These are phyloP conservation scores for Agriopis marginaria DNA, from an alignment of 2,888 invertebrate genomes.

Conservation along the genomic window DNA sequence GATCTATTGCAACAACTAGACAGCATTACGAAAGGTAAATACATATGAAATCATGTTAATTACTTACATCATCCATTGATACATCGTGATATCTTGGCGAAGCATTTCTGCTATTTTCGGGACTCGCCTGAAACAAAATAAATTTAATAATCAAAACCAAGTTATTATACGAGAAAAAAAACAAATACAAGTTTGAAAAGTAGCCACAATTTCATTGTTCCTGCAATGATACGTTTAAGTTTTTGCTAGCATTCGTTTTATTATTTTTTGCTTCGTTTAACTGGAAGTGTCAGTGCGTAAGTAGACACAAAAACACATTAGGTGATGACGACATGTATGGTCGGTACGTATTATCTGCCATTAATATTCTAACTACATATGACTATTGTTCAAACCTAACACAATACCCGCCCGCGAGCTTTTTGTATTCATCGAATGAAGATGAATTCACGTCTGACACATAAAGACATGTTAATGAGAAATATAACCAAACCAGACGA, in stretches of 20 bases:
- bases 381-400: constrained; percentile 74
- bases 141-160: constrained; percentile 14
- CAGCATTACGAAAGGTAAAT: no score
- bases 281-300: constrained; percentile 28
- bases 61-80: constrained; percentile 83
- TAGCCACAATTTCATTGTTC: background rate
- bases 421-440: constrained; percentile 68
- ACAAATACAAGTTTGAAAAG: constrained; percentile 1
- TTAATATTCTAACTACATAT: constrained; percentile 73
- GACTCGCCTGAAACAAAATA: constrained; percentile 80
- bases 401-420: constrained; percentile 70
- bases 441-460: constrained; percentile 69
- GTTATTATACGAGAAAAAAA: background rate
- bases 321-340: constrained; percentile 37
- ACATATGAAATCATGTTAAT: background rate
- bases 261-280: constrained; percentile 17
- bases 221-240: constrained; percentile 8
- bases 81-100: constrained; percentile 82
- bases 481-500: constrained; percentile 55
- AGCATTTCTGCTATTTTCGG: constrained; percentile 83
- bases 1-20: background rate
- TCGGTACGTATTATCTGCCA: constrained; percentile 48
- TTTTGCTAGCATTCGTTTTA: constrained; percentile 17
- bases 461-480: constrained; percentile 64
- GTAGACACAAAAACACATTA: constrained; percentile 34